Conservation (phyloP, 1,140 invertebrate genomes). For the Drosophila santomea region DNA sequence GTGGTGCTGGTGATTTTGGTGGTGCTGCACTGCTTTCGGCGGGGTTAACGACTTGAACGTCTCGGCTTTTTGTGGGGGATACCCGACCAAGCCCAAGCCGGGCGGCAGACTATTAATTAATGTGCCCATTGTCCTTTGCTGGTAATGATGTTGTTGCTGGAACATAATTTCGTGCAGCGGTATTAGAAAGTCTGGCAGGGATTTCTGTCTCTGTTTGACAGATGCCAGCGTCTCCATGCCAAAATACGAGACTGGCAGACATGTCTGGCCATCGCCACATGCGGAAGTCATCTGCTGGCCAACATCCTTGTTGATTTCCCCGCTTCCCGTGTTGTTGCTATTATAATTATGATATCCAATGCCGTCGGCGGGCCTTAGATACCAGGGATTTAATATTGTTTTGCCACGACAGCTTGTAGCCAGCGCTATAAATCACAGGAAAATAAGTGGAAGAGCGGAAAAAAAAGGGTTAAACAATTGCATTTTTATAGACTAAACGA, state of each 20-base stretch:
- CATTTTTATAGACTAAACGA: slow-evolving; percentile 70
- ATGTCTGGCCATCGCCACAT: slow-evolving; percentile 51
- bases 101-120: slow-evolving; percentile 77
- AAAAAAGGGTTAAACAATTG: slow-evolving; percentile 51
- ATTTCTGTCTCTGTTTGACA: slow-evolving; percentile 65
- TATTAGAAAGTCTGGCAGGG: slow-evolving; percentile 77
- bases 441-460: slow-evolving; percentile 4
- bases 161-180: slow-evolving; percentile 79
- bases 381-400: slow-evolving; percentile 72
- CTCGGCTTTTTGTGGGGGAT: slow-evolving; percentile 49
- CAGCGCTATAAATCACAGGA: slow-evolving; percentile 67
- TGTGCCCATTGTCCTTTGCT: slow-evolving; percentile 66
- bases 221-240: slow-evolving; percentile 62
- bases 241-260: slow-evolving; percentile 70
- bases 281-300: slow-evolving; percentile 42
- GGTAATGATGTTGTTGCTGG: slow-evolving; percentile 63
- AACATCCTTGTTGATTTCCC: slow-evolving; percentile 42
- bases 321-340: slow-evolving; percentile 10
- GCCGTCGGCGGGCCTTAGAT: slow-evolving; percentile 65
- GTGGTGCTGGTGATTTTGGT: slow-evolving; percentile 44
- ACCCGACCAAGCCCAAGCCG: slow-evolving; percentile 37
- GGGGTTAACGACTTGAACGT: slow-evolving; percentile 76
- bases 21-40: slow-evolving; percentile 55
- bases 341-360: slow-evolving; percentile 75
- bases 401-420: slow-evolving; percentile 71